Conservation (phyloP, 2,888 invertebrate species). For the Sussaba pulchella region DNA sequence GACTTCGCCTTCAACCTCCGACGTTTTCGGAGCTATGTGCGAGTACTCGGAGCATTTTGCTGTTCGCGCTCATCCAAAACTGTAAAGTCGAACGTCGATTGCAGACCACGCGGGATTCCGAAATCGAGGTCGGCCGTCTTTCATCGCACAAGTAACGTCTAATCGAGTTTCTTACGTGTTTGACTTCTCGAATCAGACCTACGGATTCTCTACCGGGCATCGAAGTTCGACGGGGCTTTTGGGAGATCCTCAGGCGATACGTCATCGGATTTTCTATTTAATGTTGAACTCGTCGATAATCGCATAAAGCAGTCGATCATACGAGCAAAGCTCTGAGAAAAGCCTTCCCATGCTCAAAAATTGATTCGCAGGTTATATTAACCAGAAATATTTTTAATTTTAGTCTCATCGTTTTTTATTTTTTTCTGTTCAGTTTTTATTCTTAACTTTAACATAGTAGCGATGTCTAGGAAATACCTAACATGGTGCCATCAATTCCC, state of each 20-base stretch:
- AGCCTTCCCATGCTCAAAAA: not conserved
- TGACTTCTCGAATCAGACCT: conserved; percentile 35
- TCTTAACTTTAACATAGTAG: not conserved
- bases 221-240: conserved; percentile 44
- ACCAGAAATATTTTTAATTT: not conserved
- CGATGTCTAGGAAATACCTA: not conserved
- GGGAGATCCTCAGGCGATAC: conserved; percentile 23
- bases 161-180: conserved; percentile 63
- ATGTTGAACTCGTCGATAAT: not conserved
- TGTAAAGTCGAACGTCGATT: conserved; percentile 23
- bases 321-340: not conserved
- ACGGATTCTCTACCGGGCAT: conserved; percentile 26
- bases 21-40: not conserved
- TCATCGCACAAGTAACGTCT: conserved; percentile 49
- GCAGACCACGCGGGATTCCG: conserved; percentile 14
- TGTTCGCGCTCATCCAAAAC: conserved; percentile 5
- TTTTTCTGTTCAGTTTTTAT: not conserved
- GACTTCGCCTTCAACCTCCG: conserved; percentile 7
- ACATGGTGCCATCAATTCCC: conserved; percentile 10
- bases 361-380: not conserved
- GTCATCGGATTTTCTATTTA: conserved; percentile 1
- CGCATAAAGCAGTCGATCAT: conserved; percentile 1
- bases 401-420: not conserved
- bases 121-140: conserved; percentile 28
- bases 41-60: conserved; percentile 30